Evolutionary conservation across 2,797 vertebrate genomes (phyloP), one percentile per base, ranked within the genome.

Genomic region (Cyclopterus lumpus): DNA sequence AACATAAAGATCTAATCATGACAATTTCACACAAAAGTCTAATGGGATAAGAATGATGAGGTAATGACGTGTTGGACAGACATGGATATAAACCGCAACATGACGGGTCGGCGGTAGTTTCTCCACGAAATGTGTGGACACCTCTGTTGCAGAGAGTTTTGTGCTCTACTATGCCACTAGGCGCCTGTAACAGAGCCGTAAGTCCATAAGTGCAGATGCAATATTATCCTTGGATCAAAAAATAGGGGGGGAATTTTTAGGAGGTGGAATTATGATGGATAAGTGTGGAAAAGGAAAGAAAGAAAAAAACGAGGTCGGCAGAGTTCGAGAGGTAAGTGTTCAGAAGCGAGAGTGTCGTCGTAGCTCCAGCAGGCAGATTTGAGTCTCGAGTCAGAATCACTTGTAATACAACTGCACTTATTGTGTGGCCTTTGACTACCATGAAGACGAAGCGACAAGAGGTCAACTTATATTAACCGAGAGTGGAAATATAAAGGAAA

Each of bases 341-440:
- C 18, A 53, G 32, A 22, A 22, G 42, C 1, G 38, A 42, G 51
- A 28, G 3, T 44, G 36, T 62, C 4, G 48, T 44, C 3, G 4
- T 24, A 53, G 36, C 51, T 81, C 40, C 71, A 57, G 72, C 53
- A 51, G 61, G 51, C 40, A 60, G 66, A 83, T 82, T 81, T 15
- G 79, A 76, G 69, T 58, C 46, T 73, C 48, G 48, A 70, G 62
- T 71, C 79, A 67, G 51, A 79, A 55, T 74, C 73, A 57, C 76
- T 83, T 85, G 70, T 88, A 79, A 75, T 84, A 79, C 75, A 68
- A 28, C 44, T 71, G 77, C 71, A 75, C 77, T 78, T 78, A 71
- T 81, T 82, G 78, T 81, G 78, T 79, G 75, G 78, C 78, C 67
- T 84, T 82, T 85, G 81, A 89, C 84, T 64, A 18, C 18, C 32